A percentile compares a stretch with the other conserved stretches of the same genome.
Evolutionary conservation across 2,888 invertebrate genomes (phyloP).

Genomic region (Drosophila pegasa): DNA sequence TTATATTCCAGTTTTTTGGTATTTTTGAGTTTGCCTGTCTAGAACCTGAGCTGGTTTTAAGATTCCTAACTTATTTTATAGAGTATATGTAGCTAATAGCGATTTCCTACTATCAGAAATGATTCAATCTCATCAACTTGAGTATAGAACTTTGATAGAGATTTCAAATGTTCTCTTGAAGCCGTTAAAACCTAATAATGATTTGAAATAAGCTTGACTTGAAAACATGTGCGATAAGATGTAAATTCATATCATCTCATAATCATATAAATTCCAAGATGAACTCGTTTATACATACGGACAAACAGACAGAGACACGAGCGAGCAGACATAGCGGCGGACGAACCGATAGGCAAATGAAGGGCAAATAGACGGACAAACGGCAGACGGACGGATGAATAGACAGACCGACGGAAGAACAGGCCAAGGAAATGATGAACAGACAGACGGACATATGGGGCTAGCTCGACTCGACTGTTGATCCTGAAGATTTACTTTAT

Average conservation of each 20-base stretch:
- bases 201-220: too few relatives aligned
- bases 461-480: not conserved
- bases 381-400: not conserved
- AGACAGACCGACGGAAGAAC: not conserved
- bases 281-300: not conserved
- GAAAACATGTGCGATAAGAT: too few relatives aligned
- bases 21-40: not conserved
- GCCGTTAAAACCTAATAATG: too few relatives aligned
- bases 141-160: too few relatives aligned
- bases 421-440: too few relatives aligned
- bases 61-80: not conserved
- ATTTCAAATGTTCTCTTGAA: too few relatives aligned
- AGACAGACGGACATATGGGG: not conserved
- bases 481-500: not conserved
- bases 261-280: not conserved
- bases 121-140: not conserved
- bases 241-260: too few relatives aligned
- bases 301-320: not conserved
- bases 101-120: not conserved
- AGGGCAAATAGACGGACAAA: not conserved
- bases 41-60: not conserved
- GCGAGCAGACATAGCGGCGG: not conserved
- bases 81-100: not conserved
- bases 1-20: not conserved
- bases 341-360: not conserved